Base-by-base conservation (phyloP, 2,113 vertebrate species). In the Scomber japonicus region DNA sequence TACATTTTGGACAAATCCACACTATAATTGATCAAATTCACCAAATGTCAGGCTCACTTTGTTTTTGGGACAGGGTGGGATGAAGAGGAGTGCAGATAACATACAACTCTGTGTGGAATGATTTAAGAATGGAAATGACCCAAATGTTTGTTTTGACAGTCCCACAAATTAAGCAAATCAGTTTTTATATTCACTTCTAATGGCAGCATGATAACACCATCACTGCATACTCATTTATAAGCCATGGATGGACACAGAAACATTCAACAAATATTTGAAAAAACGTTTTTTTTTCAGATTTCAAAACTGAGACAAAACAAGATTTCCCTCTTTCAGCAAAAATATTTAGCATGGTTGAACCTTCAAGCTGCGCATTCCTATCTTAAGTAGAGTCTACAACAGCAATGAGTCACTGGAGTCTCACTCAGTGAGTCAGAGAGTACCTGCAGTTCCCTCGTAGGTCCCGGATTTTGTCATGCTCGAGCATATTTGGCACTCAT, bases 1-100 rank as follows among this genome's bases (percentile, higher is more conserved):
- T 92, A 94, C 92, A 91, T 91, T 93, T 93, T 92, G 91, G 91
- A 95, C 93, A 95, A 95, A 94, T 89, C 87, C 88, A 89, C 89
- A 93, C 81, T 91, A 93, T 92, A 92, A 82, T 92, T 93, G 88
- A 91, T 91, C 76, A 92, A 91, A 94, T 90, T 93, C 90, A 92
- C 84, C 86, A 86, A 89, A 91, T 91, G 90, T 91, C 90, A 92
- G 92, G 89, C 90, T 93, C 89, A 90, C 83, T 91, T 91, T 89
- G 81, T 87, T 87, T 85, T 91, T 87, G 67, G 82, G 79, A 82
- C 78, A 78, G 78, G 71, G 60, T 31, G 68, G 77, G 76, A 90
- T 84, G 75, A 85, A 80, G 74, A 88, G 82, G 75, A 89, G 75
- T 56, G 85, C 85, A 90, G 75, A 90, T 80, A 87, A 86, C 80